Evolutionary conservation across 2,888 invertebrate genomes (phyloP).

Genomic region (Erannis defoliaria): DNA sequence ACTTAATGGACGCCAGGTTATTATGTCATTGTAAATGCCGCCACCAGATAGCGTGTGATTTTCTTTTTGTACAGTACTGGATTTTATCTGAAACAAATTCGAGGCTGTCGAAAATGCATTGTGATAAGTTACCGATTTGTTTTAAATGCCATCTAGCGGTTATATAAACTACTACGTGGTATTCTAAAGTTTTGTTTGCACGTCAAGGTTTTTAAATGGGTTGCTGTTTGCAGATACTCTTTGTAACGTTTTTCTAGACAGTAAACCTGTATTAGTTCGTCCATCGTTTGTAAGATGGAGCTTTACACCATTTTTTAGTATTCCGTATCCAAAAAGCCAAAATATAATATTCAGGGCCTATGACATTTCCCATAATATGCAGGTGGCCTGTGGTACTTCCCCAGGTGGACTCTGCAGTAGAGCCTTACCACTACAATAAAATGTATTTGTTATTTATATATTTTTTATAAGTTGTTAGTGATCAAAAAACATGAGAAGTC

Average conservation of each 20-base stretch:
- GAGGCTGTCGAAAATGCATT: not conserved
- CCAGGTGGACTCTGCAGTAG: too few species aligned
- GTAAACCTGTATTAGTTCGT: not conserved
- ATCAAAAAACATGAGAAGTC: too few species aligned
- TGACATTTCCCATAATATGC: too few species aligned
- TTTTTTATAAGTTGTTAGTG: too few species aligned
- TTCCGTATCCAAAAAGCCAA: too few species aligned
- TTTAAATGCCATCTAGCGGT: constrained; percentile 28
- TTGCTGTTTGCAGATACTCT: not conserved
- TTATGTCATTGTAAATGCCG: constrained; percentile 37
- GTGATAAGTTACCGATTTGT: too few species aligned
- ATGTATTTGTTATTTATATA: too few species aligned
- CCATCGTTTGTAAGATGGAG: not conserved
- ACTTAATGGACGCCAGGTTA: constrained; percentile 23
- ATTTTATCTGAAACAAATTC: constrained; percentile 3
- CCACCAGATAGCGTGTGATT: constrained; percentile 31
- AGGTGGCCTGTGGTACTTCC: too few species aligned
- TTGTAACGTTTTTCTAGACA: not conserved
- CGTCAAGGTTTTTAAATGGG: not conserved
- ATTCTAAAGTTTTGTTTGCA: not conserved
- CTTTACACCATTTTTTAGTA: not conserved
- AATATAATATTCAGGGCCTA: too few species aligned
- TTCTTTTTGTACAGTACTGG: constrained; percentile 28
- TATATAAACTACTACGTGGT: not conserved
- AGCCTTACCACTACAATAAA: too few species aligned